Base-by-base conservation (phyloP, 2,113 vertebrate species). In the Ovis aries region DNA sequence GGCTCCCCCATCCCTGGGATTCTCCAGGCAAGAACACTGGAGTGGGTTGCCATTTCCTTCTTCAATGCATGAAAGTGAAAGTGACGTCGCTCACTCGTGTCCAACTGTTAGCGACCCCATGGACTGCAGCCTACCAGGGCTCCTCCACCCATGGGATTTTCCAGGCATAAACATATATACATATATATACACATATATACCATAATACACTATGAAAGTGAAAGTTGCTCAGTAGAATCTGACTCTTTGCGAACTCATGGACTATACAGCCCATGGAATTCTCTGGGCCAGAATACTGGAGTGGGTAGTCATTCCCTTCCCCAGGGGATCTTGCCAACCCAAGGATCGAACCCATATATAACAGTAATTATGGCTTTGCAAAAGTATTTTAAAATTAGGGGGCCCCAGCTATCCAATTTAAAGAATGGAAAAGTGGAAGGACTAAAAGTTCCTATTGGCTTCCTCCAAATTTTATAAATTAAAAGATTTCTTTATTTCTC, bases 381-480 rank as follows among this genome's bases (percentile, higher is more conserved):
- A 89, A 94, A 60, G 4, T 86, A 48, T 84, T 83, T 96, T 89
- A 40, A 55, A 96, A 62, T 67, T 31, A 71, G 31, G 12, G 25
- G 48, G 4, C 3, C 4, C 10, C 17, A 14, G 10, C 31, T 87
- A 60, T 83, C 11, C 11, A 67, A 74, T 48, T 86, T 74, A 67
- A 31, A 92, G 23, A 87, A 12, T 17, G 17, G 11, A 59, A 13
- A 84, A 50, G 1, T 40, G 15, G 6, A 81, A 50, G 53, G 14
- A 57, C 25, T 94, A 62, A 40, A 88, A 94, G 4, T 36, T 96
- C 16, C 71, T 81, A 82, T 59, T 40, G 64, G 2, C 36, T 92
- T 97, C 82, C 48, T 67, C n/a, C 64, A 53, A 89, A 90, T 95
- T 89, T 85, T 85, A 43, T 64, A 43, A 94, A 90, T 94, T 93